Percentiles rank a stretch among this genome's conserved stretches.
These are phyloP conservation scores for Euplagia quadripunctaria DNA, from an alignment of 2,888 invertebrate genomes.

Conservation along the genomic window DNA sequence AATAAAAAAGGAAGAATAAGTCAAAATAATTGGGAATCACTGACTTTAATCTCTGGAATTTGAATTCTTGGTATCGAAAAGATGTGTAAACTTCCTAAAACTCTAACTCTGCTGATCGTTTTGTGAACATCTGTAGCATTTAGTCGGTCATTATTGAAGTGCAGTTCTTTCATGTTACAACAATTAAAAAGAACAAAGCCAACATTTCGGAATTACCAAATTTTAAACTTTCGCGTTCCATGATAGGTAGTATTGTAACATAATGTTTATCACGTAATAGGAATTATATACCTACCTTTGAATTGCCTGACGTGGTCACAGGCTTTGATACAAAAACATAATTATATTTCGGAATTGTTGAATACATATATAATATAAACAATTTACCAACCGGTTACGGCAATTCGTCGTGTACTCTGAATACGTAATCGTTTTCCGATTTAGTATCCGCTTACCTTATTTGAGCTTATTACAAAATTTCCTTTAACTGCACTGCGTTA, in stretches of 20 bases:
- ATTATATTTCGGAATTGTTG: neutral
- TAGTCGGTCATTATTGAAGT: neutral
- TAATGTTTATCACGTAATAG: neutral
- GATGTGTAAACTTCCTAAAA: neutral
- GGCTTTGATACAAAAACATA: neutral
- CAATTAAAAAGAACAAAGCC: no score
- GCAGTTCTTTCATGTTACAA: neutral
- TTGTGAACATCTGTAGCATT: neutral
- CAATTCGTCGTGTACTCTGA: slow-evolving; percentile 3
- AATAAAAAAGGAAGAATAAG: no score
- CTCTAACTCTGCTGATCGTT: neutral
- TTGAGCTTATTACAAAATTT: slow-evolving; percentile 13
- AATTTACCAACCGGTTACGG: neutral
- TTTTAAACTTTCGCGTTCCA: neutral
- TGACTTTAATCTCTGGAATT: no score
- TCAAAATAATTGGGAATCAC: no score
- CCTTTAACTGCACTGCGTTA: slow-evolving; percentile 19
- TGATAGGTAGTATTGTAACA: no score
- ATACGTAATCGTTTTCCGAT: slow-evolving; percentile 25
- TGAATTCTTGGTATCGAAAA: no score
- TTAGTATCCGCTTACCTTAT: slow-evolving; percentile 5
- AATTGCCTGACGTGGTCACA: neutral
- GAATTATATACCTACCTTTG: neutral
- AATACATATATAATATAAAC: neutral
- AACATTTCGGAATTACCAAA: no score